phyloP scores from a whole-genome alignment of 2,113 vertebrate species.

The Elachura formosa region DNA sequence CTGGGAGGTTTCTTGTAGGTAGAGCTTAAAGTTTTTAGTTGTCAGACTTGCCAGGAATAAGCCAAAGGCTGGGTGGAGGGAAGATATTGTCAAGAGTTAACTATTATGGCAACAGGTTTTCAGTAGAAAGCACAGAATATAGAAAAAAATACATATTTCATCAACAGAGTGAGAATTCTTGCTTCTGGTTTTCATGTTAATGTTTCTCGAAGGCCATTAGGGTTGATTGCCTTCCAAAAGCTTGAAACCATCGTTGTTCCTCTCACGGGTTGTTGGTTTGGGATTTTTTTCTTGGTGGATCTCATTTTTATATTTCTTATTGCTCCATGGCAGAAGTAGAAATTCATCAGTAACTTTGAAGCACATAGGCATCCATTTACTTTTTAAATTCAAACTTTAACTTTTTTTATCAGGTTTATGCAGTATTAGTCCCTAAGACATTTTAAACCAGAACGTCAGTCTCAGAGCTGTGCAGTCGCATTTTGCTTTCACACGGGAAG shows the following conservation, averaged over 20 bases:
- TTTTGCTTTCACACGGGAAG: background rate
- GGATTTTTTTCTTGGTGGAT: background rate
- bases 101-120: background rate
- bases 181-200: background rate
- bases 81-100: background rate
- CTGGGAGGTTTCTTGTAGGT: background rate
- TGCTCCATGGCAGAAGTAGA: background rate
- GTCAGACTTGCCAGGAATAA: background rate
- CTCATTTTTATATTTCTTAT: background rate
- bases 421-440: background rate
- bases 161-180: background rate
- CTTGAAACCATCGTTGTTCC: background rate
- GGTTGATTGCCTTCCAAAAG: background rate
- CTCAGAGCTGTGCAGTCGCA: background rate
- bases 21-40: background rate
- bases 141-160: background rate
- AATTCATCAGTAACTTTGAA: background rate
- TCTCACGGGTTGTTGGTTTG: background rate
- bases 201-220: background rate
- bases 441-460: background rate
- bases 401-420: background rate
- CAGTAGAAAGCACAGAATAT: background rate
- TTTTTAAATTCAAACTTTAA: background rate
- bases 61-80: fast-evolving
- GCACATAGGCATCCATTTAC: background rate